These are phyloP conservation scores for Gymnocheta viridis DNA, from an alignment of 2,888 invertebrate genomes.

Conservation along the genomic window DNA sequence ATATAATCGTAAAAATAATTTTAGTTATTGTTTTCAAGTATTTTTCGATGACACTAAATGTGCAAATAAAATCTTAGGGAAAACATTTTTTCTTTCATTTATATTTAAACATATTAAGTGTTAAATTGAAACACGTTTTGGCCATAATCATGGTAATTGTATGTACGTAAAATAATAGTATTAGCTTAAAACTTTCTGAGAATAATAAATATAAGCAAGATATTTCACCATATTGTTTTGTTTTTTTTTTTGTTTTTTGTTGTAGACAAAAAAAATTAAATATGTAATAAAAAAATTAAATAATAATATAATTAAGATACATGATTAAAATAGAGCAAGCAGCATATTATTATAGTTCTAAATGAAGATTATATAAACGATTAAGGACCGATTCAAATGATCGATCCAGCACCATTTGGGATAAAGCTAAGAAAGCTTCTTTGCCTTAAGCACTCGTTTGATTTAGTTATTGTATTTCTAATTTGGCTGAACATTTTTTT, in stretches of 20 bases:
- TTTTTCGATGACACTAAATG: constrained; percentile 67
- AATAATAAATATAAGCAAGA: constrained; percentile 19
- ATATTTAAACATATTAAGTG: constrained; percentile 44
- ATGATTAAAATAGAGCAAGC: constrained; percentile 46
- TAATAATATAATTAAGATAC: not conserved
- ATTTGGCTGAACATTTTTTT: no score
- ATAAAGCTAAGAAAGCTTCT: not conserved
- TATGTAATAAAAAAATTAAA: constrained; percentile 15
- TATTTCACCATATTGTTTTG: constrained; percentile 54
- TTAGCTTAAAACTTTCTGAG: constrained; percentile 25
- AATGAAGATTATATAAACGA: not conserved
- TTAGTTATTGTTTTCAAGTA: constrained; percentile 68
- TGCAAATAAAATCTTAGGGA: constrained; percentile 54
- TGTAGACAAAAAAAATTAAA: constrained; percentile 13
- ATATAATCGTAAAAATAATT: constrained; percentile 65
- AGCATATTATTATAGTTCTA: not conserved
- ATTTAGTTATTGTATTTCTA: not conserved
- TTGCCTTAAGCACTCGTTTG: not conserved
- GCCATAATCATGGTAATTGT: constrained; percentile 59
- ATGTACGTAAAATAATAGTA: constrained; percentile 45
- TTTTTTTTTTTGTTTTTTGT: not conserved
- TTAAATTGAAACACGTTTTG: constrained; percentile 62
- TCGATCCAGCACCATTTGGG: constrained; percentile 2
- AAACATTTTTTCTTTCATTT: constrained; percentile 18
- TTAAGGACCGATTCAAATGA: not conserved